phyloP scores from a whole-genome alignment of 2,797 vertebrate species.

The Lagodon rhomboides region DNA sequence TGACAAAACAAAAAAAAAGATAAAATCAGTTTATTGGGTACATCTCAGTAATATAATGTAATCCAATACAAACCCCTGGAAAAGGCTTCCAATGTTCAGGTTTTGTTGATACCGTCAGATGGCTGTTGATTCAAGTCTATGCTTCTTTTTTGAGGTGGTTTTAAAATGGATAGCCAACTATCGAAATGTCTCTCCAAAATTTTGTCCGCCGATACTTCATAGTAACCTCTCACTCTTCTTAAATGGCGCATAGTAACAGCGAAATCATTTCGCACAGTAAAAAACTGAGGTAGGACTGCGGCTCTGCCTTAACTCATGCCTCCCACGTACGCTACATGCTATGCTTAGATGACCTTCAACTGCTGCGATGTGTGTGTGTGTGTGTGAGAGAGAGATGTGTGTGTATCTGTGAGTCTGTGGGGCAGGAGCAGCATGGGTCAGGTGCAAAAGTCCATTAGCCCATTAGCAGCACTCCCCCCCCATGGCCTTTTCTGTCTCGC shows the following conservation, averaged over 20 bases:
- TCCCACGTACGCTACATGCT: slow-evolving; percentile 3
- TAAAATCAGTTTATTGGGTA: too few relatives aligned
- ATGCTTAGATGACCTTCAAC: slow-evolving; percentile 41
- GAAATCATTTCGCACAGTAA: background rate
- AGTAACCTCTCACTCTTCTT: background rate
- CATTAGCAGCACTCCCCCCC: slow-evolving; percentile 35
- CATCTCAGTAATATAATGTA: background rate
- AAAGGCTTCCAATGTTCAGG: background rate
- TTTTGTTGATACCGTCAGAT: background rate
- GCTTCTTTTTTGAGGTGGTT: background rate
- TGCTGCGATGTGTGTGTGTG: slow-evolving; percentile 18
- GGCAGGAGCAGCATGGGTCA: background rate
- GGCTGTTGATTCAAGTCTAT: background rate
- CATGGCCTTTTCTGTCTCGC: slow-evolving; percentile 15
- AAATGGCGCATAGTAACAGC: background rate
- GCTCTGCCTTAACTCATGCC: background rate
- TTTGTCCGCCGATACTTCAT: background rate
- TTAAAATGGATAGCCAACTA: background rate
- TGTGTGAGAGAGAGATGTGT: background rate
- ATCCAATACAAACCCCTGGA: background rate
- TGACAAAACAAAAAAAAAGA: background rate
- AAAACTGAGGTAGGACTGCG: background rate
- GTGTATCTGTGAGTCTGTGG: background rate
- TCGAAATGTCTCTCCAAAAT: background rate
- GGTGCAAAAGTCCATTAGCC: slow-evolving; percentile 46